Evolutionary conservation across 2,113 vertebrate species (phyloP).

Genomic region (Sylvia atricapilla): DNA sequence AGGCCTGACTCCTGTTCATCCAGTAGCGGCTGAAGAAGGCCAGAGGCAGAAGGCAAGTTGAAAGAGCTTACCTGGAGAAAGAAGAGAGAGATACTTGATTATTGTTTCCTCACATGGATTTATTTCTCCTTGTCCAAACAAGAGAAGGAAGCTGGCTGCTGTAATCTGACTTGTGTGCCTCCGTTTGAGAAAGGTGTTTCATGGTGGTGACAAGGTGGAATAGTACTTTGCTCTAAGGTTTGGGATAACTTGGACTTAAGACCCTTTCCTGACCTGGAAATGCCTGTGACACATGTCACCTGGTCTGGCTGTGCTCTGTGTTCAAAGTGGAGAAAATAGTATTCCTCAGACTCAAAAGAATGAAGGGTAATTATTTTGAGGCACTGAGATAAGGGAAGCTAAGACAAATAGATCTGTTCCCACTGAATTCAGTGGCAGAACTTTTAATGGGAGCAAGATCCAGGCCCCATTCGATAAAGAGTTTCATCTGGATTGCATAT

Average conservation of each 20-base stretch:
- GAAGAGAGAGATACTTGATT: neutral
- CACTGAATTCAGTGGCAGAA: conserved; percentile 42
- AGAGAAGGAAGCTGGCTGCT: neutral
- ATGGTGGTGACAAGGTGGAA: neutral
- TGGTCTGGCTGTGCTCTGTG: neutral
- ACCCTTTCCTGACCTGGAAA: neutral
- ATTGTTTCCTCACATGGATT: neutral
- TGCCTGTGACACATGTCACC: neutral
- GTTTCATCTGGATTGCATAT: conserved; percentile 67
- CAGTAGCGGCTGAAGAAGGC: neutral
- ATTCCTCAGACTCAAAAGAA: neutral
- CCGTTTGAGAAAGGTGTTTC: neutral
- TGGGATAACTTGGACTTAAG: neutral
- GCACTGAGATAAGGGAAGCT: neutral
- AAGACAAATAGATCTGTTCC: conserved; percentile 12
- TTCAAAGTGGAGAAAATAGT: neutral
- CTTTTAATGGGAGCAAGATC: conserved; percentile 50
- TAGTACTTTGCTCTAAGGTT: neutral
- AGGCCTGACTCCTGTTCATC: neutral
- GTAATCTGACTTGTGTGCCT: neutral
- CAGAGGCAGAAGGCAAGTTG: neutral
- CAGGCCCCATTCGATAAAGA: conserved; percentile 48
- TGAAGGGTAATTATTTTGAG: neutral
- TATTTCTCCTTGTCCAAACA: neutral
- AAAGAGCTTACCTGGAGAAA: neutral